phyloP scores from a whole-genome alignment of 2,113 vertebrate species.

The Odocoileus virginianus region DNA sequence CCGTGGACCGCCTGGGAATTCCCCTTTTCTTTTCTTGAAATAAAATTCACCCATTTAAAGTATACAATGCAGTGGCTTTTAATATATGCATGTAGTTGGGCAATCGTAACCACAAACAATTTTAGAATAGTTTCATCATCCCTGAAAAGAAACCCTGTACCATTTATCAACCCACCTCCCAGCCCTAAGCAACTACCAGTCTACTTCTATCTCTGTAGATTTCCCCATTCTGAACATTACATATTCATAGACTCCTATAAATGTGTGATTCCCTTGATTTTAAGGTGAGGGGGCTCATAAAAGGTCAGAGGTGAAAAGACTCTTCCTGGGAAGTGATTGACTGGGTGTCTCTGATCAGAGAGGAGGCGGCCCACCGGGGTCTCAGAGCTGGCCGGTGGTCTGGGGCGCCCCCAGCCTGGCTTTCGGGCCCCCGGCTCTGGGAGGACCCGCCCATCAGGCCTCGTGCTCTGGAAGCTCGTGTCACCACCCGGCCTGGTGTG shows the following conservation, averaged over 20 bases:
- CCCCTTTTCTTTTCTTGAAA: neutral
- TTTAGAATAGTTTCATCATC: neutral
- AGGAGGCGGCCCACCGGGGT: neutral
- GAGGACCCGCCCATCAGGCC: neutral
- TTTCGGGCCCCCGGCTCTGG: neutral
- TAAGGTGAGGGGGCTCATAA: neutral
- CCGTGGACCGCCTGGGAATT: neutral
- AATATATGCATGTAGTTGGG: neutral
- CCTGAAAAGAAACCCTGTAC: neutral
- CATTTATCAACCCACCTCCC: neutral
- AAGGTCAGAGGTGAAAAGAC: neutral
- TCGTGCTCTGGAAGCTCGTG: fast-evolving
- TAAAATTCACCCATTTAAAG: neutral
- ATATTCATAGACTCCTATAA: neutral
- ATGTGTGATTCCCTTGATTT: neutral
- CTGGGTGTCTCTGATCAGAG: neutral
- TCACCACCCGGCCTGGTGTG: neutral
- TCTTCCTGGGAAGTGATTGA: neutral
- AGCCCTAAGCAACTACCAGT: neutral
- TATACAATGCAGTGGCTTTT: neutral
- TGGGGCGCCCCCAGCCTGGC: neutral
- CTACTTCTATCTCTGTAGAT: neutral
- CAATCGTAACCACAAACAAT: neutral
- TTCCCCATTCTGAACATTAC: neutral
- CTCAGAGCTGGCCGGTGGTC: fast-evolving